Evolutionary conservation across 2,113 vertebrate species (phyloP), one percentile per base, ranked within the genome.

Genomic region (Passer domesticus): DNA sequence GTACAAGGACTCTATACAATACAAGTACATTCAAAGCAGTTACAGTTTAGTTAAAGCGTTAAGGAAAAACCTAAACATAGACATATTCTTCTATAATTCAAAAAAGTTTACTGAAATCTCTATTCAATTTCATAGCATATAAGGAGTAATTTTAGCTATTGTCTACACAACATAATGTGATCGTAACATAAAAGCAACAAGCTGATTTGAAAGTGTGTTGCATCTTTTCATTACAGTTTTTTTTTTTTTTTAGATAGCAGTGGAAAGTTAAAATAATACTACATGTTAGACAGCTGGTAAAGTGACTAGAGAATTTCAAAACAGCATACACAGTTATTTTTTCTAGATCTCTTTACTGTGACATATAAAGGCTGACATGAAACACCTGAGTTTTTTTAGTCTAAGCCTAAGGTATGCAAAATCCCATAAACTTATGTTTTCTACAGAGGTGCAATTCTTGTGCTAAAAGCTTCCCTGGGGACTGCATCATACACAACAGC

Each of bases 301-400:
- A 56, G 13, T 39, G 24, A 70, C 19, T 25, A 67, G 15, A 53
- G 15, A 66, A 62, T 19, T 89, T 85, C n/a, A 23, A 47, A 75
- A 86, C n/a, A 44, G 10, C 27, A 8, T 85, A 41, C 2, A 27
- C 0, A 0, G 10, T 3, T 25, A 33, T n/a, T 58, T 37, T 27
- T 46, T 60, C 49, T 44, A 64, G 4, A 9, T 50, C 33, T 74
- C 44, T 46, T 59, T 64, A 73, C 35, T 52, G 15, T 50, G 64
- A 74, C 25, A 43, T 16, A 12, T 11, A 82, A 85, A 78, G 27
- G 27, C 30, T 70, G 23, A 50, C 52, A 70, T 2, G 4, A 75
- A 81, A 70, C 14, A 52, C 3, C 3, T 62, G 20, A 33, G 5
- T 53, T 78, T 30, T 89, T 78, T 64, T 33, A 33, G 7, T 53